phyloP scores from a whole-genome alignment of 2,888 invertebrate species.

The Nymphalis c-album region DNA sequence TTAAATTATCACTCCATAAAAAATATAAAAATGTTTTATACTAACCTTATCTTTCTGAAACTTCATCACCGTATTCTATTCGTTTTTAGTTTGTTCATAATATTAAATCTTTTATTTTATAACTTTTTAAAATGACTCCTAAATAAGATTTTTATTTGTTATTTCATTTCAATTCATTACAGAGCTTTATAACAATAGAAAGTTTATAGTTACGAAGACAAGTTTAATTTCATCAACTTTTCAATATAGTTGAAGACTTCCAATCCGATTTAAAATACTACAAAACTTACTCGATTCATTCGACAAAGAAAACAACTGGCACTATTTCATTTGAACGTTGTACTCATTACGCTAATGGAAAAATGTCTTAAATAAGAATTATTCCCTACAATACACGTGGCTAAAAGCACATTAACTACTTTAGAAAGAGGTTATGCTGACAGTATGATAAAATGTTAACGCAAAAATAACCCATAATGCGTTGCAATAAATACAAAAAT shows the following conservation, averaged over 20 bases:
- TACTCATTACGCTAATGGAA: conserved; percentile 41
- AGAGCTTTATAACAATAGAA: neutral
- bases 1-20: too few relatives aligned
- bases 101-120: too few relatives aligned
- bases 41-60: too few relatives aligned
- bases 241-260: conserved; percentile 8
- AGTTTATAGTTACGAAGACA: conserved; percentile 6
- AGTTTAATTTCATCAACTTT: conserved; percentile 2
- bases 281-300: conserved; percentile 13
- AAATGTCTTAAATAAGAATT: conserved; percentile 36
- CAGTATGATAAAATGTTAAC: conserved; percentile 6
- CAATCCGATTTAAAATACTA: conserved; percentile 12
- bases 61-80: too few relatives aligned
- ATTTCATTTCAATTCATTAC: neutral
- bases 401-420: conserved; percentile 11
- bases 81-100: too few relatives aligned
- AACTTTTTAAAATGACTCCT: too few relatives aligned
- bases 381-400: conserved; percentile 32
- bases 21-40: too few relatives aligned
- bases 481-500: conserved; percentile 3
- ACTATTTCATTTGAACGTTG: conserved; percentile 37
- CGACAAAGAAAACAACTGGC: conserved; percentile 14
- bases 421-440: conserved; percentile 9
- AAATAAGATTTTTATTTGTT: neutral
- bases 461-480: neutral